Evolutionary conservation across 2,888 invertebrate genomes (phyloP), one percentile per base, ranked within the genome.

Genomic region (Andrena flavipes): DNA sequence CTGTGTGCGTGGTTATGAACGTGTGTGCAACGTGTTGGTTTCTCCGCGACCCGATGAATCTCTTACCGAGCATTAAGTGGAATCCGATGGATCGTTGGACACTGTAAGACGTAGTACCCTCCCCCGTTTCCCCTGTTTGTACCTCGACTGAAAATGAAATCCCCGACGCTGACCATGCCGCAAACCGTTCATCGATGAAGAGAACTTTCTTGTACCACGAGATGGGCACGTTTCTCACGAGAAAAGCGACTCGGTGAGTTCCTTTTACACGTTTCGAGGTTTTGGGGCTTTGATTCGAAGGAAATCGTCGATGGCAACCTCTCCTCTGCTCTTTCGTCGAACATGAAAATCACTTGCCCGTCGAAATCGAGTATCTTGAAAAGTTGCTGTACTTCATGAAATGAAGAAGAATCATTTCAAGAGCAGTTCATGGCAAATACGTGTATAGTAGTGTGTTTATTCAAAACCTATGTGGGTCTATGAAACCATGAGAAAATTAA

Each of bases 61-160:
- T 71, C 56, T 56, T 26, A 62, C 67, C 82, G 82, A 76, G 82
- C 63, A 65, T 72, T 76, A 72, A 76, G 64, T 82, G 82, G 62
- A 82, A 82, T 64, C 76, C 68, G 65, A 76, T 76, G 76, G 76
- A 82, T 82, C 72, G 76, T 75, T 72, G 81, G 71, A 81, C 82
- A 68, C 62, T 63, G 71, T 71, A 81, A 56, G 59, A 81, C 68
- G 65, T 82, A 82, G 76, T 20, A 23, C 20, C 16, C 60, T 29
- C 13, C 5, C 0, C 10, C 51, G 20, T 54, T 23, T 8, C 30
- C 62, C 63, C 75, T 64, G 49, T 82, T 82, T 73, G 65, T 83
- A 73, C 65, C 82, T 62, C 62, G 62, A 65, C 59, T 77, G 65
- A 59, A 65, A 72, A 68, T 81, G 13, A 64, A 42, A 69, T 73